These are phyloP conservation scores for Conchocele bisecta DNA, from an alignment of 2,888 invertebrate genomes.

Conservation along the genomic window DNA sequence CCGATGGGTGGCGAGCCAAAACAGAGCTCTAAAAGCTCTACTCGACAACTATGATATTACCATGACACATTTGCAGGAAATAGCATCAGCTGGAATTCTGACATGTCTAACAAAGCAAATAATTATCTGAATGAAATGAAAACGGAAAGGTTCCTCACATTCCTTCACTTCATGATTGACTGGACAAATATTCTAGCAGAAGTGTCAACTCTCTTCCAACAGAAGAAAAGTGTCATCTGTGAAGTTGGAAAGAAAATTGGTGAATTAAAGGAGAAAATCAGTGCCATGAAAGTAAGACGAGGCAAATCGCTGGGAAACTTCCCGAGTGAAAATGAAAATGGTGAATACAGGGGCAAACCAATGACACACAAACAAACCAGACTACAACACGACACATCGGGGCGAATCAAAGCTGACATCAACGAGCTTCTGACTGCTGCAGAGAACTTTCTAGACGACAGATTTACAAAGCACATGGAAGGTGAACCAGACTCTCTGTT, in stretches of 20 bases:
- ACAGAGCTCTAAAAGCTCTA: slow-evolving; percentile 29
- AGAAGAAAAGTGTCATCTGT: slow-evolving; percentile 18
- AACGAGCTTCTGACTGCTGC: neutral
- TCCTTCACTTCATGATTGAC: slow-evolving; percentile 19
- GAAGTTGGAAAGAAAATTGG: slow-evolving; percentile 14
- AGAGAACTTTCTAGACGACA: slow-evolving; percentile 11
- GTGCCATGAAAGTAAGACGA: slow-evolving; percentile 2
- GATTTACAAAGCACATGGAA: slow-evolving; percentile 1
- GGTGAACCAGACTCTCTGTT: slow-evolving; percentile 3
- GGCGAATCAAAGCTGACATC: slow-evolving; percentile 2
- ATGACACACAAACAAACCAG: slow-evolving; percentile 11
- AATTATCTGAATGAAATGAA: slow-evolving; percentile 7
- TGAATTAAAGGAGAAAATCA: slow-evolving; percentile 15
- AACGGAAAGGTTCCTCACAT: slow-evolving; percentile 22
- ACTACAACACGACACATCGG: slow-evolving; percentile 1
- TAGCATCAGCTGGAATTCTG: slow-evolving; percentile 9
- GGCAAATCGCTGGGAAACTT: slow-evolving; percentile 10
- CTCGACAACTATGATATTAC: slow-evolving; percentile 41
- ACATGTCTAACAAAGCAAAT: neutral
- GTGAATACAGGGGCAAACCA: neutral
- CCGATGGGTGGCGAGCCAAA: slow-evolving; percentile 42
- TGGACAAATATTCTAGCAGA: slow-evolving; percentile 25
- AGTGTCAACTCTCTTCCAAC: slow-evolving; percentile 23
- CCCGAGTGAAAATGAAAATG: neutral
- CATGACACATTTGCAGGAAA: slow-evolving; percentile 33